Conservation (phyloP, 2,797 vertebrate species). For the Morus bassanus region DNA sequence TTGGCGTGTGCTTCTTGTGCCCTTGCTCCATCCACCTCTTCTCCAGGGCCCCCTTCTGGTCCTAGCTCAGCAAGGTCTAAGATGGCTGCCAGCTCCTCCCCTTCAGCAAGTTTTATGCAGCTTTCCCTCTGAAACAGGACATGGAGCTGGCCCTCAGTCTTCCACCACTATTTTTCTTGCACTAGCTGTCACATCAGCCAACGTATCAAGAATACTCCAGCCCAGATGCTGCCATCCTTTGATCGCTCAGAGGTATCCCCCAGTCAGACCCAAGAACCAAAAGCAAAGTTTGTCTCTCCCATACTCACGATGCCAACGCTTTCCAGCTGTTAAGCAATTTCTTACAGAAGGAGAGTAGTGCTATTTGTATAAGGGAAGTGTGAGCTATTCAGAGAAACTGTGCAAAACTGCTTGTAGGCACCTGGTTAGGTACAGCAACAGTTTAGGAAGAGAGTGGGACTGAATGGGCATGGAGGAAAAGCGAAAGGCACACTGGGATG, state of each 20-base stretch:
- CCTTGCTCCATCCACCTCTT: neutral
- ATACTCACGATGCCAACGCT: neutral
- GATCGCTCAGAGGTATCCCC: neutral
- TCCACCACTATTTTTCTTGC: neutral
- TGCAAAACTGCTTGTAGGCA: neutral
- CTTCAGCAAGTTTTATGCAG: neutral
- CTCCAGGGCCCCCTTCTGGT: neutral
- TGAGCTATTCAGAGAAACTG: neutral
- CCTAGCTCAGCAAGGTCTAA: neutral
- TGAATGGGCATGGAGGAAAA: rapidly evolving
- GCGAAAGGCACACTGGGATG: neutral
- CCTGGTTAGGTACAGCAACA: neutral
- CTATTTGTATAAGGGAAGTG: neutral
- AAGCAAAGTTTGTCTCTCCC: neutral
- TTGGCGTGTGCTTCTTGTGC: neutral
- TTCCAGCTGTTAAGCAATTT: neutral
- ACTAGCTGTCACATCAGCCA: neutral
- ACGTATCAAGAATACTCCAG: neutral
- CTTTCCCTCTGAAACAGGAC: neutral
- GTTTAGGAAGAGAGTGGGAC: neutral
- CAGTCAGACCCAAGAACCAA: neutral
- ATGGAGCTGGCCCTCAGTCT: neutral
- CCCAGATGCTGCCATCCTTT: neutral
- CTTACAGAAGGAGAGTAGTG: neutral
- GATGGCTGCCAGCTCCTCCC: constrained; percentile 7